Conservation (phyloP, 2,888 invertebrate genomes). For the Hipparchia semele region DNA sequence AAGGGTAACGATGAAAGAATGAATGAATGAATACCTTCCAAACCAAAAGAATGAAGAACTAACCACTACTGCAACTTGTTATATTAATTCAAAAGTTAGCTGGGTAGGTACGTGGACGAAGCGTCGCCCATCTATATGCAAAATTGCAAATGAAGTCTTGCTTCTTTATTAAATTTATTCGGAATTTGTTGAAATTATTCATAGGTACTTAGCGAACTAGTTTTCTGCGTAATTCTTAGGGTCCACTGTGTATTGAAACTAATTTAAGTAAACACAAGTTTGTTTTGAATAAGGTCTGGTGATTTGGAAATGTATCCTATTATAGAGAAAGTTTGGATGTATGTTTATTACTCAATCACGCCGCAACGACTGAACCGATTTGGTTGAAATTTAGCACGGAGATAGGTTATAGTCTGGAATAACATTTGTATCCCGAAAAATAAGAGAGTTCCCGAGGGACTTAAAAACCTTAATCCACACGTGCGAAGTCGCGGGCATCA, state of each 20-base stretch:
- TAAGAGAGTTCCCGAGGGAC: too few species aligned
- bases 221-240: slow-evolving; percentile 24
- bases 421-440: too few species aligned
- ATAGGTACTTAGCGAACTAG: slow-evolving; percentile 41
- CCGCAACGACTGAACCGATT: too few species aligned
- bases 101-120: slow-evolving; percentile 12
- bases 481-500: too few species aligned
- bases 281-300: background rate
- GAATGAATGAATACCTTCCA: background rate
- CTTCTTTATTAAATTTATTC: slow-evolving; percentile 46
- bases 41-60: slow-evolving; percentile 10
- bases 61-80: slow-evolving; percentile 2
- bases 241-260: slow-evolving; percentile 15
- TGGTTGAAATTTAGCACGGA: too few species aligned
- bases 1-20: too few species aligned
- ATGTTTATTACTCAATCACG: too few species aligned
- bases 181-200: slow-evolving; percentile 46
- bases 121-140: slow-evolving; percentile 41
- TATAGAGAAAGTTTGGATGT: too few species aligned
- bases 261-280: slow-evolving; percentile 3
- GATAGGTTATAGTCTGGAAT: too few species aligned
- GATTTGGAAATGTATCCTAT: background rate
- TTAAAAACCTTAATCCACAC: too few species aligned
- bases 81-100: slow-evolving; percentile 32
- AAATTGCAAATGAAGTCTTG: slow-evolving; percentile 44